Percentiles rank a stretch among this genome's conserved stretches.
Conservation (phyloP, 2,888 invertebrate genomes). For the Trachelus troglodyta region DNA sequence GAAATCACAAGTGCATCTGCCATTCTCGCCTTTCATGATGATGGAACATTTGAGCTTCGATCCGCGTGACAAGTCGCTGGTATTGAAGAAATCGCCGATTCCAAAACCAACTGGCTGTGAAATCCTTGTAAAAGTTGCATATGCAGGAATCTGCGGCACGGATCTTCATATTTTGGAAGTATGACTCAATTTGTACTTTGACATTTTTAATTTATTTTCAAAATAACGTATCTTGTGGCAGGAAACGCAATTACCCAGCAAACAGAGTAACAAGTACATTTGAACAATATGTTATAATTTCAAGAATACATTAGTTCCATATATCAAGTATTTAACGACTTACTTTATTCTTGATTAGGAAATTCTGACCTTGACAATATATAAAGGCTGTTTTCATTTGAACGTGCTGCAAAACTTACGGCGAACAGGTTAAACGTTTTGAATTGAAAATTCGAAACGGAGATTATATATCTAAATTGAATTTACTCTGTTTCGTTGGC, state of each 20-base stretch:
- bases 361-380: too few species aligned
- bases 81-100: conserved; percentile 40
- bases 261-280: too few species aligned
- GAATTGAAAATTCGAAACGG: not conserved
- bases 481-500: not conserved
- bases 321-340: too few species aligned
- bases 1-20: too few species aligned
- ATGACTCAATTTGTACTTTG: conserved; percentile 34
- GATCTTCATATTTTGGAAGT: conserved; percentile 80
- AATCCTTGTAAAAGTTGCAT: conserved; percentile 76
- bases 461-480: not conserved
- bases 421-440: too few species aligned
- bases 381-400: too few species aligned
- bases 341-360: too few species aligned
- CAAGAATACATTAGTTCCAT: too few species aligned
- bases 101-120: conserved; percentile 63
- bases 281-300: too few species aligned
- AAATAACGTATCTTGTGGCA: not conserved
- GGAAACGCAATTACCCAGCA: not conserved
- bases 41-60: conserved; percentile 62
- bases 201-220: conserved; percentile 6
- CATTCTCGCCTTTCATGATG: not conserved
- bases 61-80: conserved; percentile 40
- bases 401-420: too few species aligned
- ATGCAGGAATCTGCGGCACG: conserved; percentile 79